Percentiles rank a stretch among this genome's conserved stretches.
Evolutionary conservation across 1,140 invertebrate species (phyloP).

Genomic region (Teleogryllus occipitalis): DNA sequence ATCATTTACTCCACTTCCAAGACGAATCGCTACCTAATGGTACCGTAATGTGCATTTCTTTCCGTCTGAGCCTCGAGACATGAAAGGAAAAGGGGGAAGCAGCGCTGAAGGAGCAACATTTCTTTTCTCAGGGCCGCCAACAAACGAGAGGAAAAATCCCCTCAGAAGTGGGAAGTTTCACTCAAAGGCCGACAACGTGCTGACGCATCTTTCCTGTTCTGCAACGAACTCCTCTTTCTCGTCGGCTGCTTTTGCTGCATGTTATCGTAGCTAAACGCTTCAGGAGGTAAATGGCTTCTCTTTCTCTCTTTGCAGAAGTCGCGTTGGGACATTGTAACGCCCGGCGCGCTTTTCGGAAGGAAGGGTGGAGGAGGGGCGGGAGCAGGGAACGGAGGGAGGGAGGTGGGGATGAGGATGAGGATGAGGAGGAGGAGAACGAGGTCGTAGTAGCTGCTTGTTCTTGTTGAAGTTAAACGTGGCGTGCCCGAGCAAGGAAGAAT

Average conservation of each 20-base stretch:
- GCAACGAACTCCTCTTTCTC: background rate
- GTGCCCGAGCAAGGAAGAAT: too few species aligned
- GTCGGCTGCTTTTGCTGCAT: background rate
- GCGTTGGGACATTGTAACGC: background rate
- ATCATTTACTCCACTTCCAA: background rate
- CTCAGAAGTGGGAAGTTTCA: background rate
- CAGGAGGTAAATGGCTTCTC: background rate
- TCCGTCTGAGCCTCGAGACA: background rate
- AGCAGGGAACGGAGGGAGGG: too few species aligned
- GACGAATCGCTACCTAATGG: constrained; percentile 3
- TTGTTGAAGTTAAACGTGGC: too few species aligned
- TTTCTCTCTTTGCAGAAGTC: background rate
- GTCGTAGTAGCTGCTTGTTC: too few species aligned
- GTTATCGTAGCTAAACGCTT: background rate
- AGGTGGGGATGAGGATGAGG: too few species aligned
- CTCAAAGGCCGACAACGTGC: background rate
- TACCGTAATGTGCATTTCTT: background rate
- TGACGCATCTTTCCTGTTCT: background rate
- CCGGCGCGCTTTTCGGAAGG: background rate
- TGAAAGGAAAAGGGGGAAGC: background rate
- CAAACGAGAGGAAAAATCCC: constrained; percentile 1
- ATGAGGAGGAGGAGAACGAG: too few species aligned
- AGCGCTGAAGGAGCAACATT: background rate
- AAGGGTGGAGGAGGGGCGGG: too few species aligned
- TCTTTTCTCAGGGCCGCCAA: background rate